Conservation (phyloP, 2,888 invertebrate genomes). For the Ormyrus pomaceus region DNA sequence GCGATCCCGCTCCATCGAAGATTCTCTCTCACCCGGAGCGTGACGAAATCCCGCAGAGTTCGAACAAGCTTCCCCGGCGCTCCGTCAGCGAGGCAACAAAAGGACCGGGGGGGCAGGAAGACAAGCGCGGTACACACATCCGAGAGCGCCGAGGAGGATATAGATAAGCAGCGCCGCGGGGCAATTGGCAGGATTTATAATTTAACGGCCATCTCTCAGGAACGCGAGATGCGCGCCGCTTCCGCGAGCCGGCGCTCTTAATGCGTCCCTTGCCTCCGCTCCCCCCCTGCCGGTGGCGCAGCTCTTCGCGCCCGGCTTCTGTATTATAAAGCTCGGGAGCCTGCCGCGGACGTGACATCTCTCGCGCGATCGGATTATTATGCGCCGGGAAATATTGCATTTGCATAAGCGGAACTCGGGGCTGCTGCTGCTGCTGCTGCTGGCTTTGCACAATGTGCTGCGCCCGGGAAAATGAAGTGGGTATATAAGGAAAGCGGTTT, state of each 20-base stretch:
- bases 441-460: too few species aligned
- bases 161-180: slow-evolving; percentile 57
- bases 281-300: too few species aligned
- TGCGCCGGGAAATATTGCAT: too few species aligned
- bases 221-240: slow-evolving; percentile 45
- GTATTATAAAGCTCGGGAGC: not conserved
- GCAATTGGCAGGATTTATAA: slow-evolving; percentile 70
- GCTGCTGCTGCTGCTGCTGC: too few species aligned
- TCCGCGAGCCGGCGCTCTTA: slow-evolving; percentile 22
- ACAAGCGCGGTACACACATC: not conserved
- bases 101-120: not conserved
- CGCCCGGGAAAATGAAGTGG: too few species aligned
- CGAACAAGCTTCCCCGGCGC: not conserved
- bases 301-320: not conserved
- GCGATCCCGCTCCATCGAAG: not conserved
- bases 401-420: too few species aligned
- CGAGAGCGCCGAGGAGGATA: not conserved
- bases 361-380: too few species aligned
- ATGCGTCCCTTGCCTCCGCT: slow-evolving; percentile 20
- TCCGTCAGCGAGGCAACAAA: not conserved
- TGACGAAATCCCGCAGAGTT: slow-evolving; percentile 30
- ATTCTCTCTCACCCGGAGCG: not conserved
- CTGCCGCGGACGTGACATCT: too few species aligned
- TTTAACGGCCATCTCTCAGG: slow-evolving; percentile 69
- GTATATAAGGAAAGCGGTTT: too few species aligned